Base-by-base conservation (phyloP, 2,888 invertebrate genomes). In the Idaea straminata region DNA sequence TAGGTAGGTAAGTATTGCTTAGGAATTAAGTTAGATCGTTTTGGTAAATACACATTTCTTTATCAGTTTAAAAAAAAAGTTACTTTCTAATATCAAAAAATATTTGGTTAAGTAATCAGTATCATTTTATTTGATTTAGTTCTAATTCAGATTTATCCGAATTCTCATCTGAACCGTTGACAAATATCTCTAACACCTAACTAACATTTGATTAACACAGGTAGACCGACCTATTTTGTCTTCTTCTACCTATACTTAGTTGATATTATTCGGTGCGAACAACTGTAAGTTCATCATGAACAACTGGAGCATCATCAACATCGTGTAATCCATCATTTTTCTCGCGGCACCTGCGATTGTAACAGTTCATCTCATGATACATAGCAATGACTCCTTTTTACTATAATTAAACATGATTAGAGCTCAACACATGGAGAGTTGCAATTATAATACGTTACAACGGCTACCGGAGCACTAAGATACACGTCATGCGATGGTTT, bases 291-390 rank as follows among this genome's bases (percentile, higher is more conserved):
- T 5, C 47, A 47, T 62, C 57, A 62, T 62, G 57, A 62, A 62
- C 15, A 47, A 36, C 3, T 61, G 35, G 61, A 61, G 34, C 35
- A 35, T 61, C 13, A 34, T 61, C 25, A 13, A 47, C 6, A 47
- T 13, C 47, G 47, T 47, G 47, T 47, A 47, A 47, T 47, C 47
- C 47, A 47, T 47, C 47, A 47, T 6, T 47, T 47, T 47, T 59
- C 25, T 25, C 15, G 16, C 59, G 15, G 59, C 25, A 59, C 59
- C 25, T 59, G 10, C 83, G 82, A 85, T 80, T 86, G 89, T 90
- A 92, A 91, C 92, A 89, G 92, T 92, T 91, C 86, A 88, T 92
- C 88, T 90, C 92, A 92, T 92, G 92, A 88, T 89, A 85, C 89
- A 85, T 85, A 77, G 88, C 92, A 92, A 91, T 92, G 92, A 91